Percentiles rank a stretch among this genome's conserved stretches.
These are phyloP conservation scores for Enteromius anoplus DNA, from an alignment of 2,797 vertebrate species.

Conservation along the genomic window DNA sequence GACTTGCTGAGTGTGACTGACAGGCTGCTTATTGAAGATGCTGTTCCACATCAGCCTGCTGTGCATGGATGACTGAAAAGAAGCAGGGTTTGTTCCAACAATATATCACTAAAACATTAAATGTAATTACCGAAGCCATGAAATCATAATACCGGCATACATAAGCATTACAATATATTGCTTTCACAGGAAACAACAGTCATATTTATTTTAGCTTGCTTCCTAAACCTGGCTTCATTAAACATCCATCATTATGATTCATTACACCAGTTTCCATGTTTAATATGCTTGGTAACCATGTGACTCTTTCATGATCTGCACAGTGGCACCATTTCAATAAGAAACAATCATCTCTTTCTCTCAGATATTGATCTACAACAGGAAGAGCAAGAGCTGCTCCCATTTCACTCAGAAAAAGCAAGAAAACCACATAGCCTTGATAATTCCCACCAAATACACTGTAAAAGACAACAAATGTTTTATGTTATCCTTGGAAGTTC, in stretches of 20 bases:
- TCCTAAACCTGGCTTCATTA: constrained; percentile 21
- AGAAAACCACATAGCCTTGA: constrained; percentile 10
- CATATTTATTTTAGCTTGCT: constrained; percentile 14
- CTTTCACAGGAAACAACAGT: constrained; percentile 25
- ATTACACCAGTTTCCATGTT: constrained; percentile 15
- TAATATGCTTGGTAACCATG: constrained; percentile 21
- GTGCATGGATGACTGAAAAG: constrained; percentile 40
- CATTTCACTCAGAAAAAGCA: constrained; percentile 32
- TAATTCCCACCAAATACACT: background rate
- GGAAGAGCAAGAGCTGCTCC: constrained; percentile 54
- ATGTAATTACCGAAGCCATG: constrained; percentile 19
- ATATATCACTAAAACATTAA: constrained; percentile 19
- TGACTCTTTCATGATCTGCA: constrained; percentile 15
- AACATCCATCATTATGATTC: constrained; percentile 33
- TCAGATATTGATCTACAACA: constrained; percentile 57
- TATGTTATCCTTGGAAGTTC: background rate
- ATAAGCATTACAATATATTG: background rate
- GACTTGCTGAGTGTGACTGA: constrained; percentile 24
- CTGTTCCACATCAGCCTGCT: constrained; percentile 21
- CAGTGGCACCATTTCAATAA: constrained; percentile 43
- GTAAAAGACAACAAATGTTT: constrained; percentile 15
- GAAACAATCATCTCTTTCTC: constrained; percentile 52
- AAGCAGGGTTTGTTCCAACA: constrained; percentile 43
- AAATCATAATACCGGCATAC: constrained; percentile 4
- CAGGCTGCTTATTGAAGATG: constrained; percentile 30